Base-by-base conservation (phyloP, 2,113 vertebrate genomes). In the Rhea pennata region DNA sequence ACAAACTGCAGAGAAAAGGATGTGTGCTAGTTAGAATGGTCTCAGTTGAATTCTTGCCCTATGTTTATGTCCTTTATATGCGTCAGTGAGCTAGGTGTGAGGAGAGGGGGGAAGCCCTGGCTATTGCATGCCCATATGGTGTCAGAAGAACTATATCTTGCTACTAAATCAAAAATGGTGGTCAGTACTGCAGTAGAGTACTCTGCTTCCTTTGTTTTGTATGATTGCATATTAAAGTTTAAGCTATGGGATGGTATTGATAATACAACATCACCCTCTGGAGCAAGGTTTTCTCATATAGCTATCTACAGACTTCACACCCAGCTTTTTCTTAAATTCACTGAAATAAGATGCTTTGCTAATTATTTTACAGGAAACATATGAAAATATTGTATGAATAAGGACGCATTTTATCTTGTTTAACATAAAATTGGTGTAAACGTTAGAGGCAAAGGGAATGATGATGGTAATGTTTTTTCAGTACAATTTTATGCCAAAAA, bases 91-190 rank as follows among this genome's bases (percentile, higher is more conserved):
- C 20, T 71, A 67, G 6, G 3, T 29, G 3, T 17, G 59, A 67
- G 27, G 19, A 74, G 44, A 33, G 22, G 16, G 40, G 83, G 67
- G 40, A 73, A 53, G 21, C 46, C 24, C 53, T 77, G 65, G 12
- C 33, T 76, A 0, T 27, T 48, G 23, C 42, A 20, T 39, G 65
- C 53, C 75, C 26, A 12, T 0, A 0, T 71, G 23, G 6, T 71
- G 33, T 71, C 36, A 46, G 39, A 65, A 81, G 11, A 71, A 6
- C 16, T 71, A 5, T 62, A 4, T 54, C 39, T 75, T 50, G 26
- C 48, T 24, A 46, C 20, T 4, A 23, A 75, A 42, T 75, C n/a
- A 48, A 22, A 91, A 54, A 29, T 12, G 17, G 46, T 81, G 78
- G 66, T 36, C 33, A 15, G 17, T 67, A 14, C 33, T 78, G 16